Evolutionary conservation across 2,113 vertebrate species (phyloP), one percentile per base, ranked within the genome.

Genomic region (Rana temporaria): DNA sequence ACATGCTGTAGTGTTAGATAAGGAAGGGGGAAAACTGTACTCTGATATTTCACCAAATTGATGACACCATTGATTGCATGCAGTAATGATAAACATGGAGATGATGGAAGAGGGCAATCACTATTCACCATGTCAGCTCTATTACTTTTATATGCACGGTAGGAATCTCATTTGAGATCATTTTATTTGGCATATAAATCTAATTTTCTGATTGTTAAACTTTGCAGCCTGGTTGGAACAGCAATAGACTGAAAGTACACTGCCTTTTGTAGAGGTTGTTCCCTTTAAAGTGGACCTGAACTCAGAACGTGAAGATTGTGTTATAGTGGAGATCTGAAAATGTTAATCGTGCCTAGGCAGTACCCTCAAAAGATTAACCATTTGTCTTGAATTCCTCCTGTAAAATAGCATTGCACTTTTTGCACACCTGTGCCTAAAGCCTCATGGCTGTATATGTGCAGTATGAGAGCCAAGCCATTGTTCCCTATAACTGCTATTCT

Each of bases 51-150:
- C 55, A 84, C 90, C 90, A 90, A 91, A 92, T 91, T 91, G 91
- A 87, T 93, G 90, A 93, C 93, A 89, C 93, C 91, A 95, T 93
- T 92, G 91, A 93, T 93, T 93, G 84, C 85, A 91, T 92, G 93
- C 89, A 89, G 90, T 92, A 94, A 94, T 95, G 93, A 92, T 90
- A 91, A 92, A 72, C 6, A 59, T 90, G 88, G 92, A 92, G 91
- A 92, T 93, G 92, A 93, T 93, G 89, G 90, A 94, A 90, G 90
- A 92, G 91, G 90, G 88, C 93, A 93, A 93, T 94, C 92, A 91
- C 88, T 87, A 89, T 86, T 94, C 92, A 91, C 88, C 88, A 89
- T 86, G 85, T 91, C 88, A 90, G 81, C 87, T 81, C 90, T 89
- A 86, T 91, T 87, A 91, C 48, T 86, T 86, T 88, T 91, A 85